phyloP scores from a whole-genome alignment of 2,888 invertebrate genomes.

The Drosophila koepferae region DNA sequence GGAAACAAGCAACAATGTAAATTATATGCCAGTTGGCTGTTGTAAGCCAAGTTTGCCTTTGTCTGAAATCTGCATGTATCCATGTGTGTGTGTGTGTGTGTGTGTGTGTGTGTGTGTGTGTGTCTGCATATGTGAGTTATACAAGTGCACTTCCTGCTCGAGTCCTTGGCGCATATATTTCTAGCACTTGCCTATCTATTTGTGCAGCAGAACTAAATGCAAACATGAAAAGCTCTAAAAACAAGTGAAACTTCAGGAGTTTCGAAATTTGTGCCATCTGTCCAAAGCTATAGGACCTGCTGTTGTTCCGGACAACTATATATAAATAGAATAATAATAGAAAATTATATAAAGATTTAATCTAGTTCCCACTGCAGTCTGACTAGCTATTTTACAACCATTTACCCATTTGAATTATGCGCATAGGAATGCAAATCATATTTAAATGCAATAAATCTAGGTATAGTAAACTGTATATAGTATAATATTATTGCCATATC shows the following conservation, averaged over 20 bases:
- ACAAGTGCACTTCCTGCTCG: conserved; percentile 46
- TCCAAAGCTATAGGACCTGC: neutral
- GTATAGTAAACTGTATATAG: neutral
- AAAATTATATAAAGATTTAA: no score
- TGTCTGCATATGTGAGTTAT: conserved; percentile 20
- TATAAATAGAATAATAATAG: neutral
- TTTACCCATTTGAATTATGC: conserved; percentile 15
- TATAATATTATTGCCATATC: no score
- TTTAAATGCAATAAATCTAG: neutral
- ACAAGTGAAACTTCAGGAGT: conserved; percentile 15
- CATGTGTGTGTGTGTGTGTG: conserved; percentile 3
- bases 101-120: neutral
- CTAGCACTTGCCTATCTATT: conserved; percentile 22
- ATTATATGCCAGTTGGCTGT: conserved; percentile 76
- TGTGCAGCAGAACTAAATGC: conserved; percentile 28
- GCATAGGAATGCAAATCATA: conserved; percentile 1
- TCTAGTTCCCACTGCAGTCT: neutral
- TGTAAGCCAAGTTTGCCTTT: conserved; percentile 49
- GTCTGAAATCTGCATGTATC: conserved; percentile 28
- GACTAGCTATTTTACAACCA: neutral
- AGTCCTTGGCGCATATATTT: conserved; percentile 40
- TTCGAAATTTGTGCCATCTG: neutral
- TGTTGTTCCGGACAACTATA: neutral
- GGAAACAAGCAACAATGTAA: conserved; percentile 77
- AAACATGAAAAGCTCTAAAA: conserved; percentile 25